A percentile compares a stretch with the other conserved stretches of the same genome.
phyloP scores from a whole-genome alignment of 2,797 vertebrate species.

The Austrolebias charrua region DNA sequence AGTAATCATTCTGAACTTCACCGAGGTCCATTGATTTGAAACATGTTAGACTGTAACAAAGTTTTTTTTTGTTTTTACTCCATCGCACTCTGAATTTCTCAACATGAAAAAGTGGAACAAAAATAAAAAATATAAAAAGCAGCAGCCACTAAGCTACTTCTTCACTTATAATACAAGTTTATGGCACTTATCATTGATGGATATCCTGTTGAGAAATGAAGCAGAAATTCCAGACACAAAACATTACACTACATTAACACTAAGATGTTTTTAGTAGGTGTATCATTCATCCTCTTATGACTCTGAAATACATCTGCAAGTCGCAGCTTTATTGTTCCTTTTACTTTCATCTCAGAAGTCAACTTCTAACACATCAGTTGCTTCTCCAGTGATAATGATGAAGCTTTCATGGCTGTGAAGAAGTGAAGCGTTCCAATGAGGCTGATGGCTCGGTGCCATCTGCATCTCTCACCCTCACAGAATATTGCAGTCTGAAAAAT shows the following conservation, averaged over 20 bases:
- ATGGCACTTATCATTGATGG: not conserved
- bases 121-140: not conserved
- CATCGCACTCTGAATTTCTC: conserved; percentile 13
- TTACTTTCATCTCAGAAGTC: not conserved
- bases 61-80: conserved; percentile 2
- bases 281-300: not conserved
- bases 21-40: conserved; percentile 18
- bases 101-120: conserved; percentile 5
- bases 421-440: conserved; percentile 17
- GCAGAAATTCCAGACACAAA: not conserved
- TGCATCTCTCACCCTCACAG: conserved; percentile 20
- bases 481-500: conserved; percentile 34
- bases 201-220: conserved; percentile 2
- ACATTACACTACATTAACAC: not conserved
- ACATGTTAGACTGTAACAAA: conserved; percentile 2
- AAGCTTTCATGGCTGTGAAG: conserved; percentile 29
- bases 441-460: conserved; percentile 45
- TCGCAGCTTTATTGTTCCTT: not conserved
- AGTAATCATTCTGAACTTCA: not conserved
- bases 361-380: not conserved
- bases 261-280: not conserved
- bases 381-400: conserved; percentile 17
- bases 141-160: not conserved
- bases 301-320: not conserved
- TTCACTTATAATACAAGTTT: not conserved